Conservation (phyloP, 2,113 vertebrate genomes). For the Myrmophylax atrothorax region DNA sequence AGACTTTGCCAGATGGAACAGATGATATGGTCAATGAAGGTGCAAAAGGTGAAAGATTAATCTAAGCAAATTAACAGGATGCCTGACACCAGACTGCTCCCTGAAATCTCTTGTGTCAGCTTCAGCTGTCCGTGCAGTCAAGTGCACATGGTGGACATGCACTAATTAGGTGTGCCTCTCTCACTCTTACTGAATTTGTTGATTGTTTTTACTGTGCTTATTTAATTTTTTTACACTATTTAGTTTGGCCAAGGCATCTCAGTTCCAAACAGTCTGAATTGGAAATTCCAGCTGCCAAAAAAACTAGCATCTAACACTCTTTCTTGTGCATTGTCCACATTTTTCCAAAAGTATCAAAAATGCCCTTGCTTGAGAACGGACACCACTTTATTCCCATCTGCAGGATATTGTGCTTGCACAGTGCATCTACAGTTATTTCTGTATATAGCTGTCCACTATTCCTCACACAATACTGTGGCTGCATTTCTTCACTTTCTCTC, state of each 20-base stretch:
- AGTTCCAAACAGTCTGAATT: neutral
- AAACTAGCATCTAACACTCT: neutral
- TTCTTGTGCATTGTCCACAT: neutral
- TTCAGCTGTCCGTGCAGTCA: neutral
- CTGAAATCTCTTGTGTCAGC: neutral
- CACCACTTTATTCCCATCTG: neutral
- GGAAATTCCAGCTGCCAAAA: neutral
- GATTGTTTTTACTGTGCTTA: neutral
- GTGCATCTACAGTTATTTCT: neutral
- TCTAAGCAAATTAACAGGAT: constrained; percentile 1
- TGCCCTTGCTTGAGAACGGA: neutral
- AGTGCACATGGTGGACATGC: neutral
- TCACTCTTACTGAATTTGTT: neutral
- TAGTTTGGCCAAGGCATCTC: neutral
- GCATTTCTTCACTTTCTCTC: neutral
- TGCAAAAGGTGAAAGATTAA: constrained; percentile 14
- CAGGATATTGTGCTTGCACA: neutral
- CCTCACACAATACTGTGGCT: neutral
- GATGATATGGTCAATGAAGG: constrained; percentile 27
- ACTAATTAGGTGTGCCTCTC: neutral
- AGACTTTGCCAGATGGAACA: neutral
- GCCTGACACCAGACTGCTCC: neutral
- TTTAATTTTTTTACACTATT: neutral
- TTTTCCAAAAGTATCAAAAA: neutral
- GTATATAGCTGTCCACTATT: neutral